Evolutionary conservation across 2,888 invertebrate genomes (phyloP), one percentile per base, ranked within the genome.

Genomic region (Lithosia quadra): DNA sequence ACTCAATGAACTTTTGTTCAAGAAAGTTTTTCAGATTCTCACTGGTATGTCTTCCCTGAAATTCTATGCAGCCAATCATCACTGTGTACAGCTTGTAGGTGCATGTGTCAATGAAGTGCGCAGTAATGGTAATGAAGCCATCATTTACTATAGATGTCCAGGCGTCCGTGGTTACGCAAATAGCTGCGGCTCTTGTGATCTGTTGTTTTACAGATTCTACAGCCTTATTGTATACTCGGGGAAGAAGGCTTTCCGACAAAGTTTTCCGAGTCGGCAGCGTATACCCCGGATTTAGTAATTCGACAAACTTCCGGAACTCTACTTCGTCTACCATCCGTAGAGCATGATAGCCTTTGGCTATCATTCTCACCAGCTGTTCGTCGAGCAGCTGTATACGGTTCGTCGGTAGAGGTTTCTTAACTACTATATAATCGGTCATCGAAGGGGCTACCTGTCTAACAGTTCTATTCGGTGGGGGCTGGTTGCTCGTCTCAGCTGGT

Each of bases 311-410:
- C n/a, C n/a, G n/a, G n/a, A n/a, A n/a, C n/a, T 74, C 75, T 28
- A 63, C 65, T 60, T 75, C 71, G 2, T 68, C 59, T 4, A 78
- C 75, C 43, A 73, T 67, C 24, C 69, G 49, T 43, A 75, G 60
- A 18, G 73, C 65, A 68, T 77, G 73, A 65, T 77, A 70, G 2
- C 67, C 77, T 68, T 75, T 36, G 36, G 36, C 36, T 36, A 36
- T 36, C 36, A 36, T 13, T 63, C 22, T 67, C 4, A 74, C 62
- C 21, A 68, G 61, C 34, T 68, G 65, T 56, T 71, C 56, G 67
- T 63, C 67, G 49, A 72, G 57, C 61, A 53, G 63, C 39, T 64
- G 60, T 24, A 58, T 55, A 43, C 49, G 33, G 28, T 61, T 63
- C 34, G 18, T 18, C 21, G 64, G 67, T 36, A 64, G 61, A 21